Evolutionary conservation across 2,888 invertebrate genomes (phyloP), one percentile per base, ranked within the genome.

Genomic region (Laspeyria flexula): DNA sequence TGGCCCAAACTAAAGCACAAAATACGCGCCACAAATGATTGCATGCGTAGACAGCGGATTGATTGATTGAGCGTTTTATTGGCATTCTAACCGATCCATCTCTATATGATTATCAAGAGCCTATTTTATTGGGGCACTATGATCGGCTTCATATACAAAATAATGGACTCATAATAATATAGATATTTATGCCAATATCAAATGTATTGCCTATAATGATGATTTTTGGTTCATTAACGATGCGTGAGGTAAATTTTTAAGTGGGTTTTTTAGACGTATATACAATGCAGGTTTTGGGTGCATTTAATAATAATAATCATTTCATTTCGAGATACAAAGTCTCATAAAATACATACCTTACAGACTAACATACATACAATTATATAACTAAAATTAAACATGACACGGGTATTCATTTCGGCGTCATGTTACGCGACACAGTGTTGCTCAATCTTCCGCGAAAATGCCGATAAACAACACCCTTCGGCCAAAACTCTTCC

Each of bases 61-160:
- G 76, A 76, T 76, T 73, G 76, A 76, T 76, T 69, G 76, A 71
- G 58, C 66, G 60, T 73, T 71, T 75, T 73, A 75, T 77, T 73
- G 73, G 60, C 65, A 62, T 63, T 46, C 63, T 51, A 63, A 42
- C 15, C 48, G 56, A 70, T 53, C 60, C 52, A 40, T 70, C 55
- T 61, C 56, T 62, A 53, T 67, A 53, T 70, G 67, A 67, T 67
- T 66, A 67, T 66, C 55, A 54, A 45, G 55, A 65, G 54, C 48
- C 55, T 43, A 65, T 41, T 65, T 66, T 65, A 66, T 70, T 55
- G 51, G 66, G 48, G 52, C 62, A 65, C 48, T 52, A 40, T 65
- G 40, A 40, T 69, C 61, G 13, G 31, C 27, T 40, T 38, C 50
- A n/a, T n/a, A 52, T 61, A 57, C 54, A 54, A 57, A 64, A 49